Evolutionary conservation across 2,888 invertebrate species (phyloP).

Genomic region (Mythimna lalbum): DNA sequence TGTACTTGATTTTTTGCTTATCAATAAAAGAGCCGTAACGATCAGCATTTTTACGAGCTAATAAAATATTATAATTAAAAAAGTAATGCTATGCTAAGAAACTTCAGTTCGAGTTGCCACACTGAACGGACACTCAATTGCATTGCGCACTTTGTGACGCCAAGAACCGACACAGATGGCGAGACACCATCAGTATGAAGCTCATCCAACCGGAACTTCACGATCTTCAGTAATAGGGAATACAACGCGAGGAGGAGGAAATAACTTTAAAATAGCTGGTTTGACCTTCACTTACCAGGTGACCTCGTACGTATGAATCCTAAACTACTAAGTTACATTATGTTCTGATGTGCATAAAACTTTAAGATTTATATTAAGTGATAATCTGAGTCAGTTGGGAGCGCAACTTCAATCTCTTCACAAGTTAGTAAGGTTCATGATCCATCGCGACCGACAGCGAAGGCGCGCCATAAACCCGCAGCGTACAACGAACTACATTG

Average conservation of each 20-base stretch:
- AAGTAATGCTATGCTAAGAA: no score
- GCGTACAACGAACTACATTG: conserved; percentile 2
- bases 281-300: background rate
- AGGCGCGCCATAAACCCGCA: background rate
- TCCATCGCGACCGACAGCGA: conserved; percentile 16
- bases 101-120: no score
- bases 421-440: conserved; percentile 21
- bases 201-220: no score
- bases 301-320: background rate
- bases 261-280: background rate
- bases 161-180: no score
- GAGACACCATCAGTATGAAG: no score
- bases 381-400: background rate
- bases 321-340: background rate
- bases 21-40: background rate
- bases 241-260: no score
- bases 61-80: background rate
- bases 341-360: background rate
- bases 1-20: background rate
- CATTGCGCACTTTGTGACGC: no score
- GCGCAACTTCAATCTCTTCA: background rate
- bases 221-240: no score
- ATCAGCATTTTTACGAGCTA: background rate
- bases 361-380: background rate
- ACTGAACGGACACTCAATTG: no score